Percentiles rank a stretch among this genome's conserved stretches.
These are phyloP conservation scores for Sthenelais limicola DNA, from an alignment of 2,888 invertebrate genomes.

Conservation along the genomic window DNA sequence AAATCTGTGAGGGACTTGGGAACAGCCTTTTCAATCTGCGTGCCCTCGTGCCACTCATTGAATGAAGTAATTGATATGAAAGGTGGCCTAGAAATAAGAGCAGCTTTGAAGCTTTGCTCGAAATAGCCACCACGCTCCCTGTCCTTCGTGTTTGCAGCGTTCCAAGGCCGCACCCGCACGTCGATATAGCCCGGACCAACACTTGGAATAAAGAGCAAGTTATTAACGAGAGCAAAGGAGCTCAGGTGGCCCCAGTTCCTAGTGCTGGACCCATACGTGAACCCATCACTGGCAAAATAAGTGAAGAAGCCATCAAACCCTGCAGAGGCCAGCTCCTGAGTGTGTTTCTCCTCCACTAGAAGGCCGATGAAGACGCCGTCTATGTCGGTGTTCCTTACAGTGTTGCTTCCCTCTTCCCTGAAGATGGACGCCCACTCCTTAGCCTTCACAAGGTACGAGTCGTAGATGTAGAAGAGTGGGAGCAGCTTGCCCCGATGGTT, in stretches of 20 bases:
- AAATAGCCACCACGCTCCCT: slow-evolving; percentile 78
- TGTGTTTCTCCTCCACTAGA: slow-evolving; percentile 76
- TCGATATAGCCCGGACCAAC: slow-evolving; percentile 82
- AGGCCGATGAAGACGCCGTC: slow-evolving; percentile 78
- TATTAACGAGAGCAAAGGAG: slow-evolving; percentile 54
- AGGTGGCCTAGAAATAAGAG: slow-evolving; percentile 75
- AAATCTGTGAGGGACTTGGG: slow-evolving; percentile 70
- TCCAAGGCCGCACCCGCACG: slow-evolving; percentile 78
- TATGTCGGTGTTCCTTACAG: slow-evolving; percentile 75
- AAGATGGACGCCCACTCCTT: slow-evolving; percentile 75
- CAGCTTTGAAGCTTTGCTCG: slow-evolving; percentile 78
- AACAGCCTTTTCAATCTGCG: slow-evolving; percentile 81
- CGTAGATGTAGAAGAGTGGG: slow-evolving; percentile 80
- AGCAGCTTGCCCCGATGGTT: slow-evolving; percentile 58
- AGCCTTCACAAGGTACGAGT: slow-evolving; percentile 77
- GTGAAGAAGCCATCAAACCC: slow-evolving; percentile 78
- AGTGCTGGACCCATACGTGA: slow-evolving; percentile 78
- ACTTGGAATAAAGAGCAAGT: slow-evolving; percentile 77
- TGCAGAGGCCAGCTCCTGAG: slow-evolving; percentile 69
- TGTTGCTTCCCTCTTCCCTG: slow-evolving; percentile 71
- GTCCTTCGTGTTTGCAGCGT: slow-evolving; percentile 74
- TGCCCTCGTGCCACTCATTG: slow-evolving; percentile 84
- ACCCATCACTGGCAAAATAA: slow-evolving; percentile 79
- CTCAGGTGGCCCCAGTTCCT: slow-evolving; percentile 60
- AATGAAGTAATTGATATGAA: slow-evolving; percentile 81